phyloP scores from a whole-genome alignment of 2,888 invertebrate genomes.

The Lasioglossum calceatum region DNA sequence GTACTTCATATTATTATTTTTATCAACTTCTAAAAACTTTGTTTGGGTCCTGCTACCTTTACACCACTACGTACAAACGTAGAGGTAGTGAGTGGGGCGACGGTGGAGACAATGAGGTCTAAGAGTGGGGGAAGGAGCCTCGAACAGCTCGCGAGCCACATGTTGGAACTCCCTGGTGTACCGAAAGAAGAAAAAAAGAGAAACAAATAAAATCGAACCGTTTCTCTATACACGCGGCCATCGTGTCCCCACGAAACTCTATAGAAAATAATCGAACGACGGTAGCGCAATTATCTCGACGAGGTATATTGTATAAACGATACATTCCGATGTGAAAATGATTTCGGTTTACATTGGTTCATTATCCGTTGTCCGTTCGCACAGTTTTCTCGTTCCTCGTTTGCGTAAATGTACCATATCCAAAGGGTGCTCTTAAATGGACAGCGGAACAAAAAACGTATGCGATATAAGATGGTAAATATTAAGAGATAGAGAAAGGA shows the following conservation, averaged over 20 bases:
- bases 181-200: background rate
- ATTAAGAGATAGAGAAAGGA: slow-evolving; percentile 55
- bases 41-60: no score
- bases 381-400: slow-evolving; percentile 67
- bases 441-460: slow-evolving; percentile 66
- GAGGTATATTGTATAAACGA: slow-evolving; percentile 40
- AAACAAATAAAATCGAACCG: background rate
- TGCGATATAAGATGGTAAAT: slow-evolving; percentile 59
- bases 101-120: no score
- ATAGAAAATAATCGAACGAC: slow-evolving; percentile 22
- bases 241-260: slow-evolving; percentile 38
- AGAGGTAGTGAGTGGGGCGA: no score
- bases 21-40: no score
- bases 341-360: slow-evolving; percentile 48
- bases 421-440: slow-evolving; percentile 75
- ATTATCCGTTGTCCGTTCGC: slow-evolving; percentile 58
- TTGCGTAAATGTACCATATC: slow-evolving; percentile 74
- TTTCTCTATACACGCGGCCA: slow-evolving; percentile 20
- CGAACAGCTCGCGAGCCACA: no score
- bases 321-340: slow-evolving; percentile 46
- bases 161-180: background rate
- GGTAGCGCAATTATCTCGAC: slow-evolving; percentile 39
- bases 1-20: no score
- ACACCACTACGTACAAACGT: no score
- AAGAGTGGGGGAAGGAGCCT: no score